A percentile compares a stretch with the other conserved stretches of the same genome.
These are phyloP conservation scores for Rattus rattus DNA, from an alignment of 2,113 vertebrate genomes.

Conservation along the genomic window DNA sequence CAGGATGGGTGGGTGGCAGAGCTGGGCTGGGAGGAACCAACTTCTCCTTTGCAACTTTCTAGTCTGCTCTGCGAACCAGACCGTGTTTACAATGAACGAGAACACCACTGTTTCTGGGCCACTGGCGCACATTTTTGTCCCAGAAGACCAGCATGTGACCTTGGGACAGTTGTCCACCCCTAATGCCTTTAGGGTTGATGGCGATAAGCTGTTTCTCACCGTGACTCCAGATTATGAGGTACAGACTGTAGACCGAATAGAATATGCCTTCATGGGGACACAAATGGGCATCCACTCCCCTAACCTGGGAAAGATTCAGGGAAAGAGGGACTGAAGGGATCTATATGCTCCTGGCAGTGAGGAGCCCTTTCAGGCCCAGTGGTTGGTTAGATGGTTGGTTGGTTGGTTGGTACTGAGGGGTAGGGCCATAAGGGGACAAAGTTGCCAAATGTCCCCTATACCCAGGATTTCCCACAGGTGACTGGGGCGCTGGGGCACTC, in stretches of 20 bases:
- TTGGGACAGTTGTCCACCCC: neutral
- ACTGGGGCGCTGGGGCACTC: fast-evolving
- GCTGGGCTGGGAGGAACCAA: neutral
- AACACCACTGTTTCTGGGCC: fast-evolving
- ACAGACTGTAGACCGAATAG: fast-evolving
- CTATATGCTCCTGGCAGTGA: neutral
- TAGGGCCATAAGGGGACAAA: neutral
- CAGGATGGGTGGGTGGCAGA: fast-evolving
- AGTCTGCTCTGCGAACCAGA: constrained; percentile 35
- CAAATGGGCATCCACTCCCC: fast-evolving
- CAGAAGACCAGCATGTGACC: neutral
- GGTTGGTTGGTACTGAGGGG: neutral
- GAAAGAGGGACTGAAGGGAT: neutral
- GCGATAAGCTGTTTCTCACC: constrained; percentile 58
- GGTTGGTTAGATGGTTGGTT: neutral
- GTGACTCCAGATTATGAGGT: constrained; percentile 73
- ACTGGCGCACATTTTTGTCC: neutral
- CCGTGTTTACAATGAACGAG: fast-evolving
- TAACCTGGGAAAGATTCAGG: neutral
- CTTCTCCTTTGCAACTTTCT: fast-evolving
- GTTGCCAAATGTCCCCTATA: neutral
- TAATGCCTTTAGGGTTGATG: neutral
- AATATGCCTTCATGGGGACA: neutral
- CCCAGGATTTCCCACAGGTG: fast-evolving
- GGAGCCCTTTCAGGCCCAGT: neutral